A percentile compares a stretch with the other conserved stretches of the same genome.
Conservation (phyloP, 2,113 vertebrate genomes). For the Prunella himalayana region DNA sequence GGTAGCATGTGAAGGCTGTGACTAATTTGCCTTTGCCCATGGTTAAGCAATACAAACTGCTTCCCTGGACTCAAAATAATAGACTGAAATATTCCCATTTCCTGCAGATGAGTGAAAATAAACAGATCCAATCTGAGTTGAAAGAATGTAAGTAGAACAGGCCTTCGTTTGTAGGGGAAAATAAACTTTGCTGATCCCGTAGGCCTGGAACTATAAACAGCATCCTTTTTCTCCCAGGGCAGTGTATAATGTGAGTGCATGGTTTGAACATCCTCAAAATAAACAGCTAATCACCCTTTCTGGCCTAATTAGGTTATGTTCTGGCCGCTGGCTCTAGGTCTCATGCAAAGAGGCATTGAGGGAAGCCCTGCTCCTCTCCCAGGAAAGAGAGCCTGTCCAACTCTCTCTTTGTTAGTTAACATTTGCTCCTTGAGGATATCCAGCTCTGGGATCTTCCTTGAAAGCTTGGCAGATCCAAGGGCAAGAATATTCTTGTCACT, state of each 20-base stretch:
- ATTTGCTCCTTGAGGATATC: not conserved
- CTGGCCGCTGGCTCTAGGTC: conserved; percentile 14
- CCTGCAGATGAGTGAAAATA: conserved; percentile 60
- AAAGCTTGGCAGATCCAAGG: not conserved
- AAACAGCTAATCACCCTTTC: conserved; percentile 55
- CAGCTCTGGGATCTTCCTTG: not conserved
- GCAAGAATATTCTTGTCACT: not conserved
- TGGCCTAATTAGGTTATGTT: conserved; percentile 47
- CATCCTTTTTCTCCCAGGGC: conserved; percentile 26
- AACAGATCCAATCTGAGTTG: conserved; percentile 28
- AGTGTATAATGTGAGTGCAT: not conserved
- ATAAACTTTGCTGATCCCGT: conserved; percentile 46
- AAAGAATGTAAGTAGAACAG: conserved; percentile 27
- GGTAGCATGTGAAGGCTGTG: not conserved
- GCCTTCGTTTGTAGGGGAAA: conserved; percentile 34
- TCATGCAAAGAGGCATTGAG: not conserved
- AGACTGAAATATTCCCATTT: conserved; percentile 28
- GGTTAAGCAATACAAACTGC: conserved; percentile 28
- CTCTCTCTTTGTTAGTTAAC: not conserved
- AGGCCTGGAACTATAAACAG: conserved; percentile 34
- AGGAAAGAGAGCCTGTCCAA: not conserved
- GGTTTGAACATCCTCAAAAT: conserved; percentile 48
- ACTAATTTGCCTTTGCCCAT: conserved; percentile 19
- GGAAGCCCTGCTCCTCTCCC: not conserved
- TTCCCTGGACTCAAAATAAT: not conserved